A percentile compares a stretch with the other conserved stretches of the same genome.
phyloP scores from a whole-genome alignment of 2,888 invertebrate genomes.

The Tinea semifulvella region DNA sequence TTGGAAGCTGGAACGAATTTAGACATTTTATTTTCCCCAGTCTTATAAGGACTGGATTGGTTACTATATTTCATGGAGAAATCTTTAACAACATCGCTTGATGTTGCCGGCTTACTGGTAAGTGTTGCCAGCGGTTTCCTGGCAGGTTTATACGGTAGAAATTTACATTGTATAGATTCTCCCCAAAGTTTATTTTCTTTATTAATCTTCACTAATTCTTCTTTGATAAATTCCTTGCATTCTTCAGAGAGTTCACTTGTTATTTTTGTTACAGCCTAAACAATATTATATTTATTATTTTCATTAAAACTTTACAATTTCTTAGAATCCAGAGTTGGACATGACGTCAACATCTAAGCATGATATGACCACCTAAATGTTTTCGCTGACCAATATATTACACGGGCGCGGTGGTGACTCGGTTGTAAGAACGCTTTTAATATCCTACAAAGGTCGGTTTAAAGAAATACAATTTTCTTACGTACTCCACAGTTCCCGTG shows the following conservation, averaged over 20 bases:
- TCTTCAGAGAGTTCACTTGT: slow-evolving; percentile 52
- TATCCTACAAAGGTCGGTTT: too few species aligned
- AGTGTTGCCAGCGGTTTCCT: slow-evolving; percentile 47
- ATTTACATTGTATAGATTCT: slow-evolving; percentile 48
- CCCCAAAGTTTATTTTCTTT: slow-evolving; percentile 55
- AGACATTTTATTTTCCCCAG: slow-evolving; percentile 20
- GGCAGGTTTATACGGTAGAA: slow-evolving; percentile 43
- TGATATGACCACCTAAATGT: too few species aligned
- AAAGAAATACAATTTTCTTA: too few species aligned
- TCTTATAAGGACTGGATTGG: background rate
- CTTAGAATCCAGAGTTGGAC: too few species aligned
- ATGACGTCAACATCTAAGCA: too few species aligned
- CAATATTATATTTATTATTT: slow-evolving; percentile 7
- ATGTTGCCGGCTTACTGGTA: slow-evolving; percentile 39
- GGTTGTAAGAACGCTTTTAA: too few species aligned
- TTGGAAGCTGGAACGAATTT: slow-evolving; percentile 29
- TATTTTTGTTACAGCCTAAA: slow-evolving; percentile 56
- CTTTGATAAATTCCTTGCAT: slow-evolving; percentile 49
- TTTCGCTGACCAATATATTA: too few species aligned
- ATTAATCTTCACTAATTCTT: slow-evolving; percentile 33
- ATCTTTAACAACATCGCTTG: slow-evolving; percentile 46
- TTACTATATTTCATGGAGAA: slow-evolving; percentile 60
- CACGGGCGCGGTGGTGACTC: too few species aligned
- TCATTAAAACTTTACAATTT: too few species aligned
- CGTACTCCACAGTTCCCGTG: too few species aligned